Evolutionary conservation across 2,797 vertebrate genomes (phyloP), one percentile per base, ranked within the genome.

Genomic region (Spinus pinus): DNA sequence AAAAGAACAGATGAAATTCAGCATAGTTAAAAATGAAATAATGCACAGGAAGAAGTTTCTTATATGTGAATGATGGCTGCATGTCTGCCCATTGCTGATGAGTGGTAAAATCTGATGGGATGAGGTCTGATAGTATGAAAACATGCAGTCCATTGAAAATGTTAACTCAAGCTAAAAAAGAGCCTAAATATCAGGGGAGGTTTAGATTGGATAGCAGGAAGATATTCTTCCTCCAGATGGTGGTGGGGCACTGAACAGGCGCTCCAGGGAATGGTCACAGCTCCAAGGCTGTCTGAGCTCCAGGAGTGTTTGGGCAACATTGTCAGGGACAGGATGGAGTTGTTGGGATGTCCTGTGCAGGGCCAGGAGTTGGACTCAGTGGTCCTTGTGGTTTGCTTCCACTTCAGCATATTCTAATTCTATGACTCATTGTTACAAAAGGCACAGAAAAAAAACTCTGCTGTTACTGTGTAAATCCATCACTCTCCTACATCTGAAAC

Each of bases 201-300:
- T 62, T 69, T 50, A 44, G 28, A 22, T 39, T 57, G 42, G 42
- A 44, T 25, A 37, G 51, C 28, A 77, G 28, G 14, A 44, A 37
- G 5, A 19, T 22, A n/a, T 9, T 57, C 30, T 77, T 75, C 8
- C 18, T 5, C 6, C 28, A 57, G 42, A 35, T 42, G 5, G 2
- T n/a, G 20, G 1, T 9, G 0, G 1, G 62, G 49, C 35, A n/a
- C 35, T 69, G 23, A 50, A 37, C 9, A 50, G 16, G 22, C 4
- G 2, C 18, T 37, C 31, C 54, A 42, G 41, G 49, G 37, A 44
- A 18, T 22, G 28, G 17, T 10, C 64, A 37, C 20, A 22, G 24
- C 17, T 42, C 20, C 35, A 56, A 50, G 31, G 20, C 49, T 37
- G 49, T 2, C 62, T 33, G 49, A 49, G 49, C 10, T 75, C 13